phyloP scores from a whole-genome alignment of 2,113 vertebrate genomes.

The Psilopogon haemacephalus region DNA sequence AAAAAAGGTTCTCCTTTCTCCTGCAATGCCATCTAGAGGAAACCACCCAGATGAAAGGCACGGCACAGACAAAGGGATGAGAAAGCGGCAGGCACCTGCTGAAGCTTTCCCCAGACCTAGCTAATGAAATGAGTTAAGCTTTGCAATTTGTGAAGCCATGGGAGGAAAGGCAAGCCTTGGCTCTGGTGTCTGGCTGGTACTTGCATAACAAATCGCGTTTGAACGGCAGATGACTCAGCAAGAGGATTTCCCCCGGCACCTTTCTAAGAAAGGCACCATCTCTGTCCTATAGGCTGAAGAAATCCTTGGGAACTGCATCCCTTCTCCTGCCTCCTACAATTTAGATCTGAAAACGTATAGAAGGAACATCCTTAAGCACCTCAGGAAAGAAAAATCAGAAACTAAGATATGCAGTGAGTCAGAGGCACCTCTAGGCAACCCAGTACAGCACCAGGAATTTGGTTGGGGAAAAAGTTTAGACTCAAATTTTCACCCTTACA shows the following conservation, averaged over 20 bases:
- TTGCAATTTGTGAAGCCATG: not conserved
- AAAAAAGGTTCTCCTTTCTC: slow-evolving; percentile 13
- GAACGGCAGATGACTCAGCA: not conserved
- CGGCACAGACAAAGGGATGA: not conserved
- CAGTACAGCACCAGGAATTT: not conserved
- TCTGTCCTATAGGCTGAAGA: not conserved
- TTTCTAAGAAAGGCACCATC: not conserved
- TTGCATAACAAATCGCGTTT: not conserved
- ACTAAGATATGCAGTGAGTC: not conserved
- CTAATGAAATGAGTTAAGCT: not conserved
- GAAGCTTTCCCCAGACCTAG: not conserved
- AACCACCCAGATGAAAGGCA: not conserved
- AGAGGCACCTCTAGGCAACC: not conserved
- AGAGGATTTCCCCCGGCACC: not conserved
- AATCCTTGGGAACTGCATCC: not conserved
- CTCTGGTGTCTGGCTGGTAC: fast-evolving
- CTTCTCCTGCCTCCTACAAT: not conserved
- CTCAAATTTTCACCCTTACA: fast-evolving
- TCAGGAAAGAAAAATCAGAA: not conserved
- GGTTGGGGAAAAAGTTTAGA: not conserved
- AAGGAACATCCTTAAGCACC: not conserved
- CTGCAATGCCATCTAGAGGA: slow-evolving; percentile 69
- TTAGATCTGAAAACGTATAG: fast-evolving
- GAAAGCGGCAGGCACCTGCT: fast-evolving
- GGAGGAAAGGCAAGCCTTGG: not conserved